Base-by-base conservation (phyloP, 2,113 vertebrate genomes). In the Tyto alba region DNA sequence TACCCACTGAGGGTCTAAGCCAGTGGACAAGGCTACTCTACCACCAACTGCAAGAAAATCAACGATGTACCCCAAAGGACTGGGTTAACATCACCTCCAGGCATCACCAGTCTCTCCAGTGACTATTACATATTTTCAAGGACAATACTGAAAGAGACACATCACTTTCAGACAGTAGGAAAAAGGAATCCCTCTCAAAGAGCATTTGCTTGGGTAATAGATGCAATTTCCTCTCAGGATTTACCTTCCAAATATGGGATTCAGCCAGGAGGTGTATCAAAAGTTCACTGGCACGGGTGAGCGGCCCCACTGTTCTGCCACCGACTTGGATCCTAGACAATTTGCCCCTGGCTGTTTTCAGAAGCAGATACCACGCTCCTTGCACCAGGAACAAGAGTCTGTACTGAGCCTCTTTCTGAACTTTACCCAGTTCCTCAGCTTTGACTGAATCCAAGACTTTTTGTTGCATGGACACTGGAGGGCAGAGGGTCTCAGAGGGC, bases 221-320 rank as follows among this genome's bases (percentile, higher is more conserved):
- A 79, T 50, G 84, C 89, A 85, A 96, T 85, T 95, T 89, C 43
- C 84, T 66, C 60, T 40, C 27, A 40, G 66, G 62, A 93, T 88
- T 94, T 94, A 86, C 69, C 83, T 95, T 94, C 91, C 67, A 85
- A 93, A 77, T 69, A 57, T 34, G 53, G 56, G 77, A 95, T 93
- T 94, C 89, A 85, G 74, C 30, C 66, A 93, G 48, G 13, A 89
- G 89, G 77, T 6, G 0, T 60, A 96, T 69, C 84, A 78, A 36
- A 89, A 96, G 87, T 85, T 94, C 93, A 91, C 81, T 89, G 87
- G 87, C 91, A 96, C 27, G 16, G 2, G 56, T 22, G 16, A 94
- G 89, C 94, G 74, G 91, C 80, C 85, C 84, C 10, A 13, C 85
- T 89, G 81, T 64, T 93, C 84, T 87, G 95, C 77, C 13, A 79